A percentile compares a stretch with the other conserved stretches of the same genome.
phyloP scores from a whole-genome alignment of 2,888 invertebrate species.

The Ctena decussata region DNA sequence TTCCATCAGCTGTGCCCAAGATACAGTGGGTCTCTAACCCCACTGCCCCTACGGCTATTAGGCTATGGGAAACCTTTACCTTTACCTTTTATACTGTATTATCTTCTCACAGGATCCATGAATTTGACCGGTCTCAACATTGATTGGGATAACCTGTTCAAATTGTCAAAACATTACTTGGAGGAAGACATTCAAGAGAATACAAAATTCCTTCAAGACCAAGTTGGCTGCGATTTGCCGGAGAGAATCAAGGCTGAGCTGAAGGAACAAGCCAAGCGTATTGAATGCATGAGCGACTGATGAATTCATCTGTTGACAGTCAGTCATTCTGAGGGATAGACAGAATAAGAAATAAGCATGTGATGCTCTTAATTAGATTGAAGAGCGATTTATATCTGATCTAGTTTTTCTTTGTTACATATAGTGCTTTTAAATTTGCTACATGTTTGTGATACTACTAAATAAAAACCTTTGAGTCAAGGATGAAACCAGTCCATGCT shows the following conservation, averaged over 20 bases:
- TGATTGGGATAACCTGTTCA: slow-evolving; percentile 94
- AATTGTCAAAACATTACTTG: slow-evolving; percentile 97
- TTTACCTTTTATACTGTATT: too few relatives aligned
- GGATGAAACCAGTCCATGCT: too few relatives aligned
- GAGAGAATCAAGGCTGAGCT: slow-evolving; percentile 92
- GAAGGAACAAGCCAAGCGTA: slow-evolving; percentile 89
- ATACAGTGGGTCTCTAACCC: too few relatives aligned
- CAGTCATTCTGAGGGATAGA: too few relatives aligned
- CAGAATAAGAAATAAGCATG: neutral
- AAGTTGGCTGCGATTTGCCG: slow-evolving; percentile 96
- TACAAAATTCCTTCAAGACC: slow-evolving; percentile 95
- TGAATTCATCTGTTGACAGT: too few relatives aligned
- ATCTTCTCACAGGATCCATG: slow-evolving; percentile 87
- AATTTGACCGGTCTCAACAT: slow-evolving; percentile 92
- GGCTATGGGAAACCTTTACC: too few relatives aligned
- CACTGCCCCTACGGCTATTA: too few relatives aligned
- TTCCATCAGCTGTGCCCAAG: too few relatives aligned
- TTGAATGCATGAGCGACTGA: slow-evolving; percentile 85
- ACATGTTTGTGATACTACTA: neutral
- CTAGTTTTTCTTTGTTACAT: neutral
- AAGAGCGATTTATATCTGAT: neutral
- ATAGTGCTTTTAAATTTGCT: neutral
- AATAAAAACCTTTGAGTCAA: too few relatives aligned
- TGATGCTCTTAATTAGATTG: neutral
- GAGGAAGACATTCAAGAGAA: slow-evolving; percentile 92